Evolutionary conservation across 2,888 invertebrate genomes (phyloP), one percentile per base, ranked within the genome.

Genomic region (Piscicola geometra): DNA sequence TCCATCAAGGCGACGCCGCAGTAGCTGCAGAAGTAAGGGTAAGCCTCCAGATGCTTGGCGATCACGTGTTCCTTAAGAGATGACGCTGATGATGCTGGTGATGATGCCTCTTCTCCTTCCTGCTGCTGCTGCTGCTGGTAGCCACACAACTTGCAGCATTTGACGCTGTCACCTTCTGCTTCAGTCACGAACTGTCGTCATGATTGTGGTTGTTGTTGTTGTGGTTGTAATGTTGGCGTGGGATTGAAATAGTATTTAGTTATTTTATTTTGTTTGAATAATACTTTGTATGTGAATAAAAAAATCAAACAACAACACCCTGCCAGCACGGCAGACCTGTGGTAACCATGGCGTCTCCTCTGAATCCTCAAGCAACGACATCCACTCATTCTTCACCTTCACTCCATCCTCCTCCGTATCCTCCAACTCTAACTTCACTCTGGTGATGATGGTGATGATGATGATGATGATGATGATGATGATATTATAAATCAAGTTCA

Each of bases 11-110:
- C 75, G 35, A 78, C 56, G 15, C 76, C 77, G 60, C 79, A 79
- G 68, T 79, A 76, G 18, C 69, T 69, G 32, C 79, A 79, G n/a
- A 74, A 77, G 71, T 75, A 79, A 21, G 79, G 79, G 64, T 79
- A 78, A 70, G 71, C 75, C 33, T 75, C 71, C 25, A 79, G 41
- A 32, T 79, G 79, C 15, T 73, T 56, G 21, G 75, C 75, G 18
- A 73, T 66, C 9, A 79, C 74, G 68, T 79, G 79, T 12, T 76
- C 71, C 50, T 75, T 77, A 21, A 79, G 73, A 0, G 75, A 73
- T 32, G 73, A 64, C 0, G 64, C 30, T 18, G 50, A 15, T n/a
- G n/a, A n/a, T n/a, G n/a, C n/a, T n/a, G n/a, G n/a, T n/a, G n/a
- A n/a, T n/a, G n/a, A n/a, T 47, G 33, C 3, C 75, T 66, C 47